Evolutionary conservation across 1,140 invertebrate genomes (phyloP).

Genomic region (Drosophila busckii): DNA sequence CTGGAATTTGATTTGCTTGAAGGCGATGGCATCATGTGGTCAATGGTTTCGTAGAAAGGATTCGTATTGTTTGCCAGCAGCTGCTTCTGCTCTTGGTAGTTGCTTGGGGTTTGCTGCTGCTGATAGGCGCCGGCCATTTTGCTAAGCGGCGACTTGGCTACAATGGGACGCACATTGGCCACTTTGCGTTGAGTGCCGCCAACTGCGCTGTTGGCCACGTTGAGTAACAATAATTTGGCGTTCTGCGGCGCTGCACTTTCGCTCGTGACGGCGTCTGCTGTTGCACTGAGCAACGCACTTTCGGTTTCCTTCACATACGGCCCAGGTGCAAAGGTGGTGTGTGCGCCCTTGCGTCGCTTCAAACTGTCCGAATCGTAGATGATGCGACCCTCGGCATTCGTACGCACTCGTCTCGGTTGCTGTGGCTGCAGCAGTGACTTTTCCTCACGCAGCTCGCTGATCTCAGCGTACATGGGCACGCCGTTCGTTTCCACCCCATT

Average conservation of each 20-base stretch:
- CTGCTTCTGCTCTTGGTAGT: conserved; percentile 65
- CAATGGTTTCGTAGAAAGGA: conserved; percentile 68
- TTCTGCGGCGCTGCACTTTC: conserved; percentile 64
- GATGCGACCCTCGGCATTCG: conserved; percentile 93
- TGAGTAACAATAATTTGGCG: conserved; percentile 60
- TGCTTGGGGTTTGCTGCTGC: conserved; percentile 20
- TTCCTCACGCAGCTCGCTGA: conserved; percentile 69
- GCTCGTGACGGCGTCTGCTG: conserved; percentile 25
- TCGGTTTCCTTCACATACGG: conserved; percentile 85
- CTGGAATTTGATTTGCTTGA: conserved; percentile 73
- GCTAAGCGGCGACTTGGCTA: conserved; percentile 52
- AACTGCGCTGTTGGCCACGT: conserved; percentile 43
- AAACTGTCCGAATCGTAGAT: conserved; percentile 94
- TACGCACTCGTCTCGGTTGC: conserved; percentile 83
- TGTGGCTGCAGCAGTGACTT: conserved; percentile 48
- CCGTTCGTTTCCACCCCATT: conserved; percentile 11
- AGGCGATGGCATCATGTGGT: conserved; percentile 68
- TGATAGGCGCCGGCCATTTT: conserved; percentile 40
- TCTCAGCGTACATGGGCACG: conserved; percentile 75
- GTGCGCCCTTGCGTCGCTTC: conserved; percentile 87
- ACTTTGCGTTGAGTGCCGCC: conserved; percentile 68
- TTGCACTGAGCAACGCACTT: conserved; percentile 65
- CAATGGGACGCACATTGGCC: conserved; percentile 75
- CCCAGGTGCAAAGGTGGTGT: conserved; percentile 91
- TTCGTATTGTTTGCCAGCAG: conserved; percentile 68